Base-by-base conservation (phyloP, 2,888 invertebrate species). In the Eupithecia pulchellata region DNA sequence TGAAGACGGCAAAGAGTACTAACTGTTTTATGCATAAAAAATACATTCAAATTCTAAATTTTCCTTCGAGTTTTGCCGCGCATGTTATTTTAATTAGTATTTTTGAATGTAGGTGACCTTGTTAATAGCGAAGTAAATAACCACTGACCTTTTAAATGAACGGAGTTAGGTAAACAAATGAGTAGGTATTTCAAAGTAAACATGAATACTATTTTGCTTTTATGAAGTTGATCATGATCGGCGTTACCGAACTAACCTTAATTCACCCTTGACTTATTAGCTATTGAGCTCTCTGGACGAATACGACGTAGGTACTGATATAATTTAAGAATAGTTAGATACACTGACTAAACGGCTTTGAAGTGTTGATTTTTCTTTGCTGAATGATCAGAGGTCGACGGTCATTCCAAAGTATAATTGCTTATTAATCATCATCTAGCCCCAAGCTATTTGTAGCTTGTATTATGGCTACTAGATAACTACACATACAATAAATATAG, bases 21-120 rank as follows among this genome's bases (percentile, higher is more conserved):
- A n/a, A 42, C 6, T 42, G 42, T n/a, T 42, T n/a, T 8, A 20
- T 11, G n/a, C 8, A n/a, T 47, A 25, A 52, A 52, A 52, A 20
- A 2, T 20, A 9, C n/a, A 8, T 20, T 9, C 20, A 1, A 20
- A n/a, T n/a, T 47, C 3, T 9, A 42, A 42, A 9, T 9, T 3
- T 9, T 20, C n/a, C 42, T n/a, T 42, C n/a, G 42, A 42, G 4
- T 42, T 6, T 6, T 42, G 13, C 4, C 4, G 0, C 2, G n/a
- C 9, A 20, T 20, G 9, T 47, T 47, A 42, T n/a, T 20, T n/a
- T 11, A 11, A 20, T 30, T 27, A 2, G 1, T 58, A 17, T 30
- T 29, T 58, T 6, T 57, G 6, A 57, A 30, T 30, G 58, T 60
- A 60, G 29, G n/a, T 30, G 32, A 60, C n/a, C 58, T 60, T 60